These are phyloP conservation scores for Zele albiditarsus DNA, from an alignment of 2,888 invertebrate genomes.

Conservation along the genomic window DNA sequence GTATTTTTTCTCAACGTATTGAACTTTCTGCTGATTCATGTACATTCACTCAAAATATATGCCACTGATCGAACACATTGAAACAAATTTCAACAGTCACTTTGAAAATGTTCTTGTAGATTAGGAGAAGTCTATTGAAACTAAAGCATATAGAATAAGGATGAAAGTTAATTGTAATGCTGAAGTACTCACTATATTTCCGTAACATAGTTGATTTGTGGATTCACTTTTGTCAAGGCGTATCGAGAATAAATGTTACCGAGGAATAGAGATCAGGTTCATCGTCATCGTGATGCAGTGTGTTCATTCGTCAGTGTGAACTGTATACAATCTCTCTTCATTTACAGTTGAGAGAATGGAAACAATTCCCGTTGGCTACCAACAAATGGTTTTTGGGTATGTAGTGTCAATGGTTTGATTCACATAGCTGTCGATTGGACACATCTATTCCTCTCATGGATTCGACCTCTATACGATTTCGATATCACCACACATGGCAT, in stretches of 20 bases:
- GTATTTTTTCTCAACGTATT: no score
- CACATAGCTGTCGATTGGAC: neutral
- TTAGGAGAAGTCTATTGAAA: no score
- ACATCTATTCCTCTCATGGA: neutral
- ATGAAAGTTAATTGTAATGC: no score
- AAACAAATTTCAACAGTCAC: no score
- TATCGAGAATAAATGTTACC: neutral
- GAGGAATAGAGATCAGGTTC: neutral
- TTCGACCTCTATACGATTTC: neutral
- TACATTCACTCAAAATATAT: no score
- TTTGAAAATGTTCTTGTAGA: no score
- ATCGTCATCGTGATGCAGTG: neutral
- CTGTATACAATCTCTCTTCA: neutral
- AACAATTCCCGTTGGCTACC: conserved; percentile 9
- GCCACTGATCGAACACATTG: no score
- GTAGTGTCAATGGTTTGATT: neutral
- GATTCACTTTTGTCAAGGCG: neutral
- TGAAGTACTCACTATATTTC: neutral
- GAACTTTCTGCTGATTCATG: no score
- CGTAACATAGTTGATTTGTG: neutral
- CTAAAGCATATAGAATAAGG: no score
- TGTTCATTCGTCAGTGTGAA: neutral
- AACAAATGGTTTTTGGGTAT: neutral
- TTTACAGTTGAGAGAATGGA: conserved; percentile 8
- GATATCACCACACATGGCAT: neutral